These are phyloP conservation scores for Lepidochitona cinerea DNA, from an alignment of 2,888 invertebrate species.

Conservation along the genomic window DNA sequence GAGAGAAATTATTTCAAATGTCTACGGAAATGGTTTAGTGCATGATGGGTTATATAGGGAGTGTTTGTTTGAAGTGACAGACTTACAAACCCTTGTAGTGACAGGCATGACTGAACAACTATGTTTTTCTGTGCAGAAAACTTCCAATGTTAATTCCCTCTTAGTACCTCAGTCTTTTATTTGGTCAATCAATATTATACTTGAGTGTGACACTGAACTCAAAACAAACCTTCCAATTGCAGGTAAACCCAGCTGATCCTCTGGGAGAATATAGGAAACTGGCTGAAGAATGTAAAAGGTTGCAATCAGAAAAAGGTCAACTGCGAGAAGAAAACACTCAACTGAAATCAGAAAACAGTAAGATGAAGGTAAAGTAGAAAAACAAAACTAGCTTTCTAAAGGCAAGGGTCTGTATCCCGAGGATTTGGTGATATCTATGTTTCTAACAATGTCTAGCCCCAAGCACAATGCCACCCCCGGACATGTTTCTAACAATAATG, in stretches of 20 bases:
- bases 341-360: slow-evolving; percentile 87
- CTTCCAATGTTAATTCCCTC: neutral
- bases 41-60: no score
- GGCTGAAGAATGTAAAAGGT: slow-evolving; percentile 76
- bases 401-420: no score
- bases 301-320: slow-evolving; percentile 84
- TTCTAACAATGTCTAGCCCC: no score
- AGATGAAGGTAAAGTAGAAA: slow-evolving; percentile 79
- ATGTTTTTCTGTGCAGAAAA: no score
- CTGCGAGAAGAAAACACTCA: slow-evolving; percentile 79
- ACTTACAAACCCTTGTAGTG: no score
- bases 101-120: slow-evolving; percentile 9
- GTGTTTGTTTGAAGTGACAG: no score
- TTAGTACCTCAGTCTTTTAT: neutral
- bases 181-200: neutral
- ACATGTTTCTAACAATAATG: no score
- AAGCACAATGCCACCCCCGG: no score
- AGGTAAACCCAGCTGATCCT: neutral
- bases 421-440: no score
- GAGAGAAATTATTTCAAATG: no score
- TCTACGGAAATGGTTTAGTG: no score
- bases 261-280: neutral
- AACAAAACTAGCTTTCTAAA: no score
- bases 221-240: neutral
- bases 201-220: neutral